phyloP scores from a whole-genome alignment of 2,797 vertebrate species.

The Pelobates cultripes region DNA sequence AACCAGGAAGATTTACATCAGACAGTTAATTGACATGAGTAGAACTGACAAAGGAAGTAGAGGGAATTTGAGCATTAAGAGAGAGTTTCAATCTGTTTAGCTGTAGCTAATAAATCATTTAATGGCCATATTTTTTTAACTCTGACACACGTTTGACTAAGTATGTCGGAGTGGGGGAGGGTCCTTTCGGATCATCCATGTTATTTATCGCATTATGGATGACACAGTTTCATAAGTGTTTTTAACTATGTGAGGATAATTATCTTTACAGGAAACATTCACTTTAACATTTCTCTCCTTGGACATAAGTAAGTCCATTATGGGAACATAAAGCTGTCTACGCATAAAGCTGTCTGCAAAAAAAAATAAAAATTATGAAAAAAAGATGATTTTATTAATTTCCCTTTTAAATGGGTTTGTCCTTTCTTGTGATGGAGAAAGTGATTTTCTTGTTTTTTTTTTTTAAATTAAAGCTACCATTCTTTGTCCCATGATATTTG shows the following conservation, averaged over 20 bases:
- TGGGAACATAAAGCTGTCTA: too few relatives aligned
- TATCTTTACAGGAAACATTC: background rate
- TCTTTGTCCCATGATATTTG: too few relatives aligned
- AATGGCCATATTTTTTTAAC: background rate
- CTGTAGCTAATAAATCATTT: constrained; percentile 26
- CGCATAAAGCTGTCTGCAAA: too few relatives aligned
- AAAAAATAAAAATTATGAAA: too few relatives aligned
- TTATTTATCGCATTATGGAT: background rate
- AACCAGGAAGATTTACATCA: constrained; percentile 47
- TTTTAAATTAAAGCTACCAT: too few relatives aligned
- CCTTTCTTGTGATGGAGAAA: too few relatives aligned
- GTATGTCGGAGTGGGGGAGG: background rate
- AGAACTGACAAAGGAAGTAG: constrained; percentile 39
- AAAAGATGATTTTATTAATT: too few relatives aligned
- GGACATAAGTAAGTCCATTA: too few relatives aligned
- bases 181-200: constrained; percentile 1
- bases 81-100: background rate
- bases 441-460: too few relatives aligned
- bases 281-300: too few relatives aligned
- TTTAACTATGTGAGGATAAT: background rate
- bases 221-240: background rate
- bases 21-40: constrained; percentile 39
- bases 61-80: constrained; percentile 19
- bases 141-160: background rate
- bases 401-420: too few relatives aligned